Percentiles rank a stretch among this genome's conserved stretches.
These are phyloP conservation scores for Phalloptychus januarius DNA, from an alignment of 2,797 vertebrate genomes.

Conservation along the genomic window DNA sequence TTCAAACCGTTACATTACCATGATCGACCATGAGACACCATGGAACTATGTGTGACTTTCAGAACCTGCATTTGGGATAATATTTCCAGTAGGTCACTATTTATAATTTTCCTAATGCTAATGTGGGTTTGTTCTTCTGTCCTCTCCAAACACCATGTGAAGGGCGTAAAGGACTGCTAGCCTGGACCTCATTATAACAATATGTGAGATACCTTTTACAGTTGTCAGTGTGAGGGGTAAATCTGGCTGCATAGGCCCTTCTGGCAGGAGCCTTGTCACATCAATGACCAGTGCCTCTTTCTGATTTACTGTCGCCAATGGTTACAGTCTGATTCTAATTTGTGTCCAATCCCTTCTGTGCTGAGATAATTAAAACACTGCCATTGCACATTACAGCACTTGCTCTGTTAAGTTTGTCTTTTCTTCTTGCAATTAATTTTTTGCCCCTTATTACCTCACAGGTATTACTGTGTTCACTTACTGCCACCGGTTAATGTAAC, in stretches of 20 bases:
- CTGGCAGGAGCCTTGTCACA: constrained; percentile 79
- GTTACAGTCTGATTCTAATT: constrained; percentile 76
- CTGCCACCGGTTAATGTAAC: constrained; percentile 22
- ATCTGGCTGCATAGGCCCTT: constrained; percentile 74
- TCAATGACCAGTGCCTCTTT: constrained; percentile 74
- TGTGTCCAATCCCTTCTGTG: constrained; percentile 49
- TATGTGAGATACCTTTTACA: constrained; percentile 85
- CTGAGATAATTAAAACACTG: constrained; percentile 72
- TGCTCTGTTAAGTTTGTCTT: constrained; percentile 19
- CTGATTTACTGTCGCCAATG: constrained; percentile 76
- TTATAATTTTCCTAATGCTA: constrained; percentile 2
- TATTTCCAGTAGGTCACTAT: constrained; percentile 14
- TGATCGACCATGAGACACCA: neutral
- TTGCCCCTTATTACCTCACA: constrained; percentile 19
- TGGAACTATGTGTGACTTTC: neutral
- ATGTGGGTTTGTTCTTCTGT: constrained; percentile 14
- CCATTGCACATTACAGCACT: constrained; percentile 47
- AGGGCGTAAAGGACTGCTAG: constrained; percentile 76
- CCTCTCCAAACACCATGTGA: constrained; percentile 57
- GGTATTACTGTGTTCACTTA: constrained; percentile 41
- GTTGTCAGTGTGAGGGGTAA: constrained; percentile 82
- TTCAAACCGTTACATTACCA: neutral
- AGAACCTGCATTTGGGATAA: constrained; percentile 16
- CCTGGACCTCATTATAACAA: constrained; percentile 85
- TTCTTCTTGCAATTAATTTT: neutral